phyloP scores from a whole-genome alignment of 2,797 vertebrate genomes.

The Micropoecilia bifurca region DNA sequence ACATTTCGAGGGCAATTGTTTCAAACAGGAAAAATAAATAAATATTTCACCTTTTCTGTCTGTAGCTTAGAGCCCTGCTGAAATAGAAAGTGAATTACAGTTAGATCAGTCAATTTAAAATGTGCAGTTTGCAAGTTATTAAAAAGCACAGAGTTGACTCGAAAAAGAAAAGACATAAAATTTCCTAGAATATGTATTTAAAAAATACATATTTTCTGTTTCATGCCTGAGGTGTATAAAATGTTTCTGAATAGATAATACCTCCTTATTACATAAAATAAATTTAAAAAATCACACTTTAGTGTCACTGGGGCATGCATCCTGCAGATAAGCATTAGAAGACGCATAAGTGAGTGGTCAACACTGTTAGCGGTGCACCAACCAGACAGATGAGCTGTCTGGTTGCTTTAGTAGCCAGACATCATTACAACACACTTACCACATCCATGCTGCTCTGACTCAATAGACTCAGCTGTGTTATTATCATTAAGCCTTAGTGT shows the following conservation, averaged over 20 bases:
- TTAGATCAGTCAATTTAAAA: background rate
- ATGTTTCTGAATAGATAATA: background rate
- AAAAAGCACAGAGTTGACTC: background rate
- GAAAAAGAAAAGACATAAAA: background rate
- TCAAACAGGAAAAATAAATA: background rate
- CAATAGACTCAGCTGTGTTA: conserved; percentile 47
- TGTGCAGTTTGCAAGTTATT: background rate
- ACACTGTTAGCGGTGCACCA: conserved; percentile 5
- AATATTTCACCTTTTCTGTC: conserved; percentile 64
- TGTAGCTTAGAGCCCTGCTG: conserved; percentile 64
- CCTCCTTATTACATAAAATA: background rate
- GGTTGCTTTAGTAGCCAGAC: conserved; percentile 32
- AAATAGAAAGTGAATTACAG: conserved; percentile 24
- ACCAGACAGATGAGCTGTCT: conserved; percentile 25
- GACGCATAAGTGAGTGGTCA: background rate
- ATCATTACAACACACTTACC: conserved; percentile 36
- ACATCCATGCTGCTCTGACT: conserved; percentile 39
- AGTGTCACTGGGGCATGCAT: background rate
- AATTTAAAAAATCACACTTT: background rate
- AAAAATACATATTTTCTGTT: background rate
- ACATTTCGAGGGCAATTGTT: background rate
- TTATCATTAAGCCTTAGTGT: conserved; percentile 42
- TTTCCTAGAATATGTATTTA: background rate
- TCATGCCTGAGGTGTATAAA: background rate
- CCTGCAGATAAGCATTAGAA: background rate